A percentile compares a stretch with the other conserved stretches of the same genome.
Evolutionary conservation across 2,113 vertebrate genomes (phyloP).

Genomic region (Synchiropus splendidus): DNA sequence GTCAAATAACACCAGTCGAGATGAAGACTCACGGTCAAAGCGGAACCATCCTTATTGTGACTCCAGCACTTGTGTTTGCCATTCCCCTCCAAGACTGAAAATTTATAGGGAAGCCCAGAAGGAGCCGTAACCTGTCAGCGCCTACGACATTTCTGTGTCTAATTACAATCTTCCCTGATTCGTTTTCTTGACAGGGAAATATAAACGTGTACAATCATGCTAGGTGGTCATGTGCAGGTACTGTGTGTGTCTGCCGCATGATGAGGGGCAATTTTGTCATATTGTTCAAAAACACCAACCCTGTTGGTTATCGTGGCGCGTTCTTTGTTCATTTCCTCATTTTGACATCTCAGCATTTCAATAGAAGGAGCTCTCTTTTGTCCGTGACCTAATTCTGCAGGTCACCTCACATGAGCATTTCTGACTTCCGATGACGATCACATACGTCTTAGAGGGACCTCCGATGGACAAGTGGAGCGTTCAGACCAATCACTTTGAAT

Average conservation of each 20-base stretch:
- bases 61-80: constrained; percentile 16
- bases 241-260: constrained; percentile 7
- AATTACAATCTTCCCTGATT: constrained; percentile 33
- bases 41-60: no score
- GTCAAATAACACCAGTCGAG: no score
- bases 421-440: constrained; percentile 10
- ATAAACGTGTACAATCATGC: constrained; percentile 25
- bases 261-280: constrained; percentile 43
- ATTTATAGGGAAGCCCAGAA: constrained; percentile 62
- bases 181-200: constrained; percentile 29
- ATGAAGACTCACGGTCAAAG: constrained; percentile 15
- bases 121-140: constrained; percentile 45
- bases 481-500: no score
- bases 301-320: constrained; percentile 51
- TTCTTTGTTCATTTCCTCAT: constrained; percentile 54
- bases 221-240: constrained; percentile 26
- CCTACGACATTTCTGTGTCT: constrained; percentile 35
- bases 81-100: constrained; percentile 9
- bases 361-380: constrained; percentile 55
- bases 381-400: constrained; percentile 68
- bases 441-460: no score
- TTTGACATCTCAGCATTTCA: constrained; percentile 55
- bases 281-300: constrained; percentile 53
- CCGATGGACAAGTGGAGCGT: no score
- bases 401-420: constrained; percentile 16